A percentile compares a stretch with the other conserved stretches of the same genome.
Evolutionary conservation across 2,888 invertebrate genomes (phyloP).

Genomic region (Parnassius orleans): DNA sequence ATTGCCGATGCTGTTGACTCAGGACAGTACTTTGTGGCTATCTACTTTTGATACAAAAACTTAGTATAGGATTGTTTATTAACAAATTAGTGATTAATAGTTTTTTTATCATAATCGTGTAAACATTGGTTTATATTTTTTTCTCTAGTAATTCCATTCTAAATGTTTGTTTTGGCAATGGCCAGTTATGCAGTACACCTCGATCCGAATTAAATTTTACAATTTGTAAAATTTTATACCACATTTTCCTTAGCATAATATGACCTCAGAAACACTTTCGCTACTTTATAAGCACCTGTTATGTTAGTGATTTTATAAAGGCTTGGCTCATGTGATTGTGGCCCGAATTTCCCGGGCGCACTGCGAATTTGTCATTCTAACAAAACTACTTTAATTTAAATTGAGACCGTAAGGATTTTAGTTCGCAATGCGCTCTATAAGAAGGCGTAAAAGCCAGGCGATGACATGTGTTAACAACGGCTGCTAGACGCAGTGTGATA

Average conservation of each 20-base stretch:
- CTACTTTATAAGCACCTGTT: conserved; percentile 46
- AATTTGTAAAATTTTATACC: conserved; percentile 24
- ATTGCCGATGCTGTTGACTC: too few relatives aligned
- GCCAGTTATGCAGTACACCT: neutral
- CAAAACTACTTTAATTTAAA: neutral
- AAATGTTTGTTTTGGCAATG: neutral
- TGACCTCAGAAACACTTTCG: conserved; percentile 34
- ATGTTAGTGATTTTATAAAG: conserved; percentile 44
- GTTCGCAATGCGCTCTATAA: conserved; percentile 30
- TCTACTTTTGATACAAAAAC: too few relatives aligned
- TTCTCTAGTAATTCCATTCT: too few relatives aligned
- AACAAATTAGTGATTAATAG: too few relatives aligned
- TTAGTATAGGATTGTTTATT: too few relatives aligned
- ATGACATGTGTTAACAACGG: conserved; percentile 35
- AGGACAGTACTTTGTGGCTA: too few relatives aligned
- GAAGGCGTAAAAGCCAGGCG: conserved; percentile 31
- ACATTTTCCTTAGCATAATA: conserved; percentile 6
- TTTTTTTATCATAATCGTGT: too few relatives aligned
- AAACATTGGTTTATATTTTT: too few relatives aligned
- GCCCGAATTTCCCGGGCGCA: conserved; percentile 29
- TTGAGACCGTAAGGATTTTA: neutral
- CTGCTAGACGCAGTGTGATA: conserved; percentile 41
- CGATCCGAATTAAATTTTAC: neutral
- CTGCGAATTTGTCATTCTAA: conserved; percentile 24
- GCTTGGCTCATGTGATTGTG: conserved; percentile 53